Base-by-base conservation (phyloP, 2,888 invertebrate genomes). In the Neocrepidodera transversa region DNA sequence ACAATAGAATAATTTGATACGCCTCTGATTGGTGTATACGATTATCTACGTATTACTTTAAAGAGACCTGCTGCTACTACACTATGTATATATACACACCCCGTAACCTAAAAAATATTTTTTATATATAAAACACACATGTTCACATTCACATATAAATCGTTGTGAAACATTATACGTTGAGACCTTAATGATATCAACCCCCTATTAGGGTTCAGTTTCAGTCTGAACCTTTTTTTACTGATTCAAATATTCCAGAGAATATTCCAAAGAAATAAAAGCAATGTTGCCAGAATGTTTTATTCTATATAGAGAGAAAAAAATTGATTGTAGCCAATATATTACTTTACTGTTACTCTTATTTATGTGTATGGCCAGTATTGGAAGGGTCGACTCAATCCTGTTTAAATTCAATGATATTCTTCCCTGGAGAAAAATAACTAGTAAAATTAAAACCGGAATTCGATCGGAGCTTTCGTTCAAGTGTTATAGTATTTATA, bases 121-220 rank as follows among this genome's bases (percentile, higher is more conserved):
- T 38, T 38, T 50, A 38, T 36, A 36, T 23, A 14, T 20, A 18
- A 23, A 42, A 30, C 50, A 45, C 57, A 57, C 57, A 57, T 57
- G 57, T 57, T 57, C 57, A 43, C 30, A 43, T 57, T 57, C 49
- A 43, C 50, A 50, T 43, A 57, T 57, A 57, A 57, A 57, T 57
- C 57, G 20, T 57, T 4, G 26, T 49, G 57, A 50, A 57, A 50
- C 30, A 35, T 57, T 26, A 57, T 57, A 40, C 50, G 35, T 26
- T 20, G 35, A 10, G 43, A 13, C 43, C 50, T 40, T 50, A 57
- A 48, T 47, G 40, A 43, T 43, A 43, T 26, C n/a, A 30, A 32
- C 50, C 57, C 53, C 42, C 43, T 53, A 40, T 53, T 53, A 13
- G 53, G 53, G 53, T 43, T 43, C 43, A 32, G 16, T 53, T 43